Conservation (phyloP, 1,140 invertebrate species). For the Bombus confusus region DNA sequence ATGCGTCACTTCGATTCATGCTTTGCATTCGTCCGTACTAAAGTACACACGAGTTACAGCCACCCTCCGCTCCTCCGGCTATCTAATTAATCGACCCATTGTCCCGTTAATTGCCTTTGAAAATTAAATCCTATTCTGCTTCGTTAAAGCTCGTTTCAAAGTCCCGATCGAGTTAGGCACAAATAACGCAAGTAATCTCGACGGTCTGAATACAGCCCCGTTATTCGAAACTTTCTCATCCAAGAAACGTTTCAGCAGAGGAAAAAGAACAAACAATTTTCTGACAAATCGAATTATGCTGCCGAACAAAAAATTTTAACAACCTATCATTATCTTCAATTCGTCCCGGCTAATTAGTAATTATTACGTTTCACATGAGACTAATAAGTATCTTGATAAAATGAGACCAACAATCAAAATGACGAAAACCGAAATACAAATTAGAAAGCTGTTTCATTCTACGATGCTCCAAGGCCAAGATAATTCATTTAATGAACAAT, state of each 20-base stretch:
- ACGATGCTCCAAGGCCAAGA: no score
- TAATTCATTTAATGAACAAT: no score
- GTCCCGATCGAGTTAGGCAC: conserved; percentile 50
- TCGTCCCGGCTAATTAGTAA: no score
- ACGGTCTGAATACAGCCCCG: conserved; percentile 8
- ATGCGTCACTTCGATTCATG: neutral
- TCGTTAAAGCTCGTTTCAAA: conserved; percentile 53
- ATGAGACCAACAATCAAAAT: neutral
- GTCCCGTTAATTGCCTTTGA: conserved; percentile 55
- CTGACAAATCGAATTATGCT: neutral
- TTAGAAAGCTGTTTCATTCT: no score
- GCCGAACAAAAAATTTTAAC: no score
- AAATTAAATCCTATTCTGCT: conserved; percentile 56
- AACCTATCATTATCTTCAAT: no score
- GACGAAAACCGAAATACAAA: neutral
- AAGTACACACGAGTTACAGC: conserved; percentile 10
- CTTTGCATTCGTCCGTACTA: neutral
- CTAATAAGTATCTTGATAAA: no score
- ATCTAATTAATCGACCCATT: conserved; percentile 56
- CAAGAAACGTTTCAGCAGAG: neutral
- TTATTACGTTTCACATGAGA: no score
- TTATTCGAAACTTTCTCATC: conserved; percentile 31
- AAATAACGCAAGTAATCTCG: conserved; percentile 52
- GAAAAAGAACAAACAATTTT: neutral
- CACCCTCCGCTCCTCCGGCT: conserved; percentile 2